These are phyloP conservation scores for Drymodes brunneopygia DNA, from an alignment of 2,113 vertebrate genomes.

Conservation along the genomic window DNA sequence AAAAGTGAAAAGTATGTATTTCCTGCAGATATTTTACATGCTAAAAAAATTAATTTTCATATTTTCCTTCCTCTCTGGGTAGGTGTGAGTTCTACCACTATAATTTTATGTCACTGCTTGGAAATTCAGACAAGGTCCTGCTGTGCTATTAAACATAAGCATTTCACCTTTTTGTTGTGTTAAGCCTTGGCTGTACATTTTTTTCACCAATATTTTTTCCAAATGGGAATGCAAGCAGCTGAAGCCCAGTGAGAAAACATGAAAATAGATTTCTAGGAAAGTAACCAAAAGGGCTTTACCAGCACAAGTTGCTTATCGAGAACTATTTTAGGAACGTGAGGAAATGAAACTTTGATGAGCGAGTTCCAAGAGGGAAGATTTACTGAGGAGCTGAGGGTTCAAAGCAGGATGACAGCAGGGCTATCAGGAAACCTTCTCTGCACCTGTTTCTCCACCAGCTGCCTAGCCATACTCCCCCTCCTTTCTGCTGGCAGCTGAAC, in stretches of 20 bases:
- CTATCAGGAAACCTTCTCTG: slow-evolving; percentile 41
- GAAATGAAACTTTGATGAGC: slow-evolving; percentile 49
- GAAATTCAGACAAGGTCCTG: slow-evolving; percentile 18
- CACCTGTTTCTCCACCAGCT: slow-evolving; percentile 62
- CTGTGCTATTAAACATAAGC: not conserved
- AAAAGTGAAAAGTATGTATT: not conserved
- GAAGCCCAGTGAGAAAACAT: slow-evolving; percentile 29
- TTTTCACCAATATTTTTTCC: not conserved
- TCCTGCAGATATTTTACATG: not conserved
- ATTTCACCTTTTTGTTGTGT: not conserved
- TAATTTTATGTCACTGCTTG: not conserved
- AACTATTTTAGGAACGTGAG: slow-evolving; percentile 47
- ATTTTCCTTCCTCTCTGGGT: not conserved
- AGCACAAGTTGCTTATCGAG: slow-evolving; percentile 30
- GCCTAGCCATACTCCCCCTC: not conserved
- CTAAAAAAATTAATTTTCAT: not conserved
- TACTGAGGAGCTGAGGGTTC: slow-evolving; percentile 43
- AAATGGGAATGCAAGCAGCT: slow-evolving; percentile 28
- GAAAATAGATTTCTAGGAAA: slow-evolving; percentile 57
- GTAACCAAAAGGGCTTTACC: slow-evolving; percentile 24
- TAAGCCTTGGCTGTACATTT: not conserved
- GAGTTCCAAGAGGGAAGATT: slow-evolving; percentile 52
- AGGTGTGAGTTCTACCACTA: not conserved
- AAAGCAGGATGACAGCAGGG: slow-evolving; percentile 20
- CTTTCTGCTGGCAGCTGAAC: slow-evolving; percentile 33